Evolutionary conservation across 2,797 vertebrate species (phyloP), one percentile per base, ranked within the genome.

Genomic region (Sebastes cheni): DNA sequence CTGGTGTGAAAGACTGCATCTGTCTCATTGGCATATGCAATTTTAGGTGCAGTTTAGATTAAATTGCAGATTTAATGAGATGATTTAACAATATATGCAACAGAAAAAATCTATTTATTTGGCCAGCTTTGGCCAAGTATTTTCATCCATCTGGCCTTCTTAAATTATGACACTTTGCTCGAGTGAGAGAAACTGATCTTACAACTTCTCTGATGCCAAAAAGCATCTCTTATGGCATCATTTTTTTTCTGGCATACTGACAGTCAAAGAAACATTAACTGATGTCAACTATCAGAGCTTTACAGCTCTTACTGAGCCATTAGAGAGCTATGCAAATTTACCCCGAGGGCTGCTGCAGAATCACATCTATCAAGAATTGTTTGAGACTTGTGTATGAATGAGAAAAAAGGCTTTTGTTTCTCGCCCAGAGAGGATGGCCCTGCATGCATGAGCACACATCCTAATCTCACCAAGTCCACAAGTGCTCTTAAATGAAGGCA

Each of bases 211-310:
- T 61, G 16, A 32, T 61, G 61, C 65, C 36, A 62, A 59, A 25
- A 72, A 8, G 0, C 23, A 71, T 66, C 7, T 52, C 34, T 79
- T 6, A 25, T 46, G 5, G 7, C 27, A 39, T 2, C 9, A 55
- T 7, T 62, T 70, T 55, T 55, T 36, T 55, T 68, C 52, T 32
- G 16, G 39, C 34, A 56, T 2, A 8, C n/a, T 67, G 67, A 70
- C 20, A 27, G 56, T 64, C 32, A 75, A 75, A 56, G 27, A 66
- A 59, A 39, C 75, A 27, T 36, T 18, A 34, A 76, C 62, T 61
- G 77, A 75, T 80, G 82, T 42, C 64, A 78, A 27, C 30, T 10
- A 69, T 80, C 59, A 62, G 55, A 23, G 62, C 55, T 56, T 62
- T 36, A 39, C 29, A 76, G 59, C 32, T 25, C 34, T 25, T 52